These are phyloP conservation scores for Alces alces DNA, from an alignment of 2,113 vertebrate genomes.

Conservation along the genomic window DNA sequence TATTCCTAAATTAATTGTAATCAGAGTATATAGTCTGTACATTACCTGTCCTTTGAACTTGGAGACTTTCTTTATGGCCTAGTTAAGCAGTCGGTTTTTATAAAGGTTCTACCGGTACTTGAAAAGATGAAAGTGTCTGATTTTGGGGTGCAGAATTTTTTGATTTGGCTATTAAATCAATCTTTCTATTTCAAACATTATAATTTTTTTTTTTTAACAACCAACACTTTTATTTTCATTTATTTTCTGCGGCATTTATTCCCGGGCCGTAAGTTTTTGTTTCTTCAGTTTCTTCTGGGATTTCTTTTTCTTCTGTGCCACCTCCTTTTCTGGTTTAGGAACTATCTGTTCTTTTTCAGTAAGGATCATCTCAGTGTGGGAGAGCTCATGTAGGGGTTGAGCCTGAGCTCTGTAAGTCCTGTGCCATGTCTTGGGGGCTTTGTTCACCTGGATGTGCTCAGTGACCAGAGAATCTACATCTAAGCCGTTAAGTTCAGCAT, in stretches of 20 bases:
- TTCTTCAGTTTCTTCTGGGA: not conserved
- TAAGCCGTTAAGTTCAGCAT: not conserved
- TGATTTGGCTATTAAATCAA: not conserved
- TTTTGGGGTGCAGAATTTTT: not conserved
- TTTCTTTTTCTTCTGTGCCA: not conserved
- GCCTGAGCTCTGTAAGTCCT: not conserved
- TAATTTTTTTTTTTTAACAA: not conserved
- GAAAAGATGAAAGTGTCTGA: not conserved
- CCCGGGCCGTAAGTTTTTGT: not conserved
- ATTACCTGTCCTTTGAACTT: not conserved
- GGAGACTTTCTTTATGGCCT: not conserved
- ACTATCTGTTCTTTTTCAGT: not conserved
- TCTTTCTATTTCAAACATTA: not conserved
- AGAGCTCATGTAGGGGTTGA: not conserved
- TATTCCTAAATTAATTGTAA: not conserved
- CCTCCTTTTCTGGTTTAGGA: not conserved
- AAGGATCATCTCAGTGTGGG: not conserved
- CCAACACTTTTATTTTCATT: not conserved
- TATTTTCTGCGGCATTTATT: not conserved
- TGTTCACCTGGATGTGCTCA: not conserved
- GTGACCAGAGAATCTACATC: not conserved
- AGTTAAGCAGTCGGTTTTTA: not conserved
- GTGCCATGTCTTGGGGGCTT: not conserved
- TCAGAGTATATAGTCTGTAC: not conserved
- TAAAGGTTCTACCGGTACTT: not conserved